Percentiles rank a stretch among this genome's conserved stretches.
Evolutionary conservation across 2,113 vertebrate species (phyloP).

Genomic region (Odocoileus virginianus): DNA sequence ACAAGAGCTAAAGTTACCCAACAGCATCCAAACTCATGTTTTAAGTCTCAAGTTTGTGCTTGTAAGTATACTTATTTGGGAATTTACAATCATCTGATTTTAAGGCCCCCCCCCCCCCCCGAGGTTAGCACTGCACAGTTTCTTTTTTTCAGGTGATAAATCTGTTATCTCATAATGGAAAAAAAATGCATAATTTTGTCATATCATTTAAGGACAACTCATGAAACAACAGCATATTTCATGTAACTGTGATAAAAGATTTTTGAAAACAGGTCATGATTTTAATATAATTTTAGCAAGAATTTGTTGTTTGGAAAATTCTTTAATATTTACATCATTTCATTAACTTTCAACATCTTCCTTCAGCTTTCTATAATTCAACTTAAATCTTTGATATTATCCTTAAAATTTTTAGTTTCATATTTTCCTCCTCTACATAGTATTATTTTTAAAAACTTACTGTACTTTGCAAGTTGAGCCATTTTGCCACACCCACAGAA

Average conservation of each 20-base stretch:
- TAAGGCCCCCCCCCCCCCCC: accelerated
- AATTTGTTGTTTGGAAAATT: neutral
- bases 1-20: neutral
- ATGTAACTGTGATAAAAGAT: neutral
- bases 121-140: neutral
- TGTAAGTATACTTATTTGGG: neutral
- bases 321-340: neutral
- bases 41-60: neutral
- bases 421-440: too few species aligned
- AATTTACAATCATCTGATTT: accelerated
- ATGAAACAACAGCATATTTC: neutral
- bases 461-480: neutral
- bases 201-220: neutral
- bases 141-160: accelerated
- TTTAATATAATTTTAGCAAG: neutral
- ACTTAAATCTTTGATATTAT: neutral
- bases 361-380: neutral
- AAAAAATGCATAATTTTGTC: neutral
- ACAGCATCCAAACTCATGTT: neutral
- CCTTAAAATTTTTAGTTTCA: neutral
- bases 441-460: neutral
- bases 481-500: neutral
- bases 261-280: neutral
- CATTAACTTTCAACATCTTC: neutral
- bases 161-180: neutral